A percentile compares a stretch with the other conserved stretches of the same genome.
Conservation (phyloP, 2,888 invertebrate species). For the Andrena haemorrhoa region DNA sequence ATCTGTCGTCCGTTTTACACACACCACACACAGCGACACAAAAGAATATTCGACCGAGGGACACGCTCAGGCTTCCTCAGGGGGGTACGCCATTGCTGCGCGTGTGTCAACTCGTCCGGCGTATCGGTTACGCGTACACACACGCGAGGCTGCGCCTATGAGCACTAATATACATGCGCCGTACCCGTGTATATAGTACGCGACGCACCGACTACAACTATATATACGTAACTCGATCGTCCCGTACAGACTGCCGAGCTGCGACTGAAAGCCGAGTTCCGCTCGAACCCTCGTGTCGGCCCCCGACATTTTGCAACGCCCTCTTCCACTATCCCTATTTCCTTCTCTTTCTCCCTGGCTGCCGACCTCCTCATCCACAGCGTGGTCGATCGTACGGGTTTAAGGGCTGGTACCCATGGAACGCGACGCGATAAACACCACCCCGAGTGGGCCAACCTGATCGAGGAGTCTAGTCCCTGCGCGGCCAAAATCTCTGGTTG, state of each 20-base stretch:
- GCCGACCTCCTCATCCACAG: slow-evolving; percentile 3
- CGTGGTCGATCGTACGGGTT: slow-evolving; percentile 54
- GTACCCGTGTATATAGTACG: slow-evolving; percentile 31
- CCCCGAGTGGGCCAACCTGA: slow-evolving; percentile 10
- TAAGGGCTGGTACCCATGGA: slow-evolving; percentile 45
- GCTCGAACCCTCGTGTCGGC: slow-evolving; percentile 56
- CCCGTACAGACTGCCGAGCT: slow-evolving; percentile 72
- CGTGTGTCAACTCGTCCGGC: slow-evolving; percentile 61
- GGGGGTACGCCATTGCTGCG: slow-evolving; percentile 64
- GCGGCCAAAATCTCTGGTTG: neutral
- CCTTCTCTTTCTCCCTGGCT: neutral
- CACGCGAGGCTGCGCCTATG: slow-evolving; percentile 56
- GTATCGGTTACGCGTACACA: slow-evolving; percentile 58
- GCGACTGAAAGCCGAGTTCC: slow-evolving; percentile 67
- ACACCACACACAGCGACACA: slow-evolving; percentile 51
- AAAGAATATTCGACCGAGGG: slow-evolving; percentile 36
- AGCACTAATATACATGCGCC: slow-evolving; percentile 40
- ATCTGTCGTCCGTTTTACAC: slow-evolving; percentile 26
- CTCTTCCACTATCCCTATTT: slow-evolving; percentile 42
- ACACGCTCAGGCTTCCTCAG: slow-evolving; percentile 53
- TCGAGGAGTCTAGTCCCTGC: neutral
- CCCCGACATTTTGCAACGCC: slow-evolving; percentile 57
- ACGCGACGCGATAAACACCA: slow-evolving; percentile 2
- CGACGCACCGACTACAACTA: slow-evolving; percentile 18
- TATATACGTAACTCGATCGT: slow-evolving; percentile 62